Conservation (phyloP, 2,888 invertebrate species). For the Cephus sareptanus region DNA sequence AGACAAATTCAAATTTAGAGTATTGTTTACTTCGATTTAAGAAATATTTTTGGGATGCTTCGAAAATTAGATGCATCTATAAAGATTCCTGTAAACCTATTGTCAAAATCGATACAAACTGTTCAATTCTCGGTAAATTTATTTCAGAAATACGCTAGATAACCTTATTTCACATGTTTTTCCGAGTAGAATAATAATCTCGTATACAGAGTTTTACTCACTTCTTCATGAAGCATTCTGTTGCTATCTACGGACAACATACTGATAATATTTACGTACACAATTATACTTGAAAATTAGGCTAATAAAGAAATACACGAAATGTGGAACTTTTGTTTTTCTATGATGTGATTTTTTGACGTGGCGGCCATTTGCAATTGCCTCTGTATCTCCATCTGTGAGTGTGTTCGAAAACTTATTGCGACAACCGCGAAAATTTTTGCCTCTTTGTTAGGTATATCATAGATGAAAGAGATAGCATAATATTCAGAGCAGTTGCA, state of each 20-base stretch:
- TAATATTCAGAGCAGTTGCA: neutral
- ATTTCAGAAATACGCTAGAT: neutral
- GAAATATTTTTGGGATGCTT: neutral
- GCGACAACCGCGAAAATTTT: neutral
- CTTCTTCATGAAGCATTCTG: conserved; percentile 41
- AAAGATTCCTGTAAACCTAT: neutral
- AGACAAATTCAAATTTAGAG: neutral
- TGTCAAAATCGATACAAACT: neutral
- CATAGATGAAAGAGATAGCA: neutral
- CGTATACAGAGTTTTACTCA: conserved; percentile 20
- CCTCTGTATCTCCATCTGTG: conserved; percentile 13
- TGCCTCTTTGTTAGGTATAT: neutral
- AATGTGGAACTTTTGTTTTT: conserved; percentile 20
- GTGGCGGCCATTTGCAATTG: conserved; percentile 32
- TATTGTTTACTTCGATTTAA: neutral
- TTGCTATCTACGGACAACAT: conserved; percentile 47
- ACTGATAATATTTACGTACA: conserved; percentile 25
- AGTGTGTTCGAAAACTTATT: neutral
- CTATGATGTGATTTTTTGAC: conserved; percentile 27
- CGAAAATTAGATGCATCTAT: neutral
- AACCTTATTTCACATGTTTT: neutral
- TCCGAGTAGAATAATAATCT: neutral
- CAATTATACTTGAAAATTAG: conserved; percentile 14
- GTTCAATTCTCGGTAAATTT: neutral
- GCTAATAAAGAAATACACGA: conserved; percentile 14